Conservation (phyloP, 1,140 invertebrate species). For the Halyomorpha halys region DNA sequence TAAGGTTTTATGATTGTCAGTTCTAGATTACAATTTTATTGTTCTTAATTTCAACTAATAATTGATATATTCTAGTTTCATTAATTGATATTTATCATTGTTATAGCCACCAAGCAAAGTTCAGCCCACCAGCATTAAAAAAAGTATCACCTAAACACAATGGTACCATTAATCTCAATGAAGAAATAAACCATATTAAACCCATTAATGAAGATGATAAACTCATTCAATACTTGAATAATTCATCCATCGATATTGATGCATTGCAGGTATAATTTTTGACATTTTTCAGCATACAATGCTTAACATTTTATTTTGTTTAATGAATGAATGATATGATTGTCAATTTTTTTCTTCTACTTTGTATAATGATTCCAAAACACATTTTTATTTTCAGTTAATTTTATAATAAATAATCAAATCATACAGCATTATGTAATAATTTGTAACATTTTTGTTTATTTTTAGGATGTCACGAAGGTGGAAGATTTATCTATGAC, state of each 20-base stretch:
- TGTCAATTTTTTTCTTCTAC: no score
- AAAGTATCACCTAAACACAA: background rate
- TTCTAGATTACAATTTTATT: no score
- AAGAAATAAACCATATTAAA: background rate
- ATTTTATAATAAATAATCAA: no score
- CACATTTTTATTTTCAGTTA: no score
- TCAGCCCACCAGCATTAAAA: background rate
- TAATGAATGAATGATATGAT: no score
- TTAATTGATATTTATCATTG: no score
- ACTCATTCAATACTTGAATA: constrained; percentile 29
- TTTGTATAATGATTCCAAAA: no score
- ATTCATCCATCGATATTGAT: constrained; percentile 19
- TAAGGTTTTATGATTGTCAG: no score
- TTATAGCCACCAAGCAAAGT: background rate
- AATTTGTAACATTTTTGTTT: background rate
- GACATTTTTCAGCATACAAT: background rate
- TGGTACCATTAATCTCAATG: background rate
- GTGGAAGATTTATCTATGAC: no score
- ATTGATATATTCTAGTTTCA: no score
- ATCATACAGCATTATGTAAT: background rate
- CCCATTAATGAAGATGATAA: constrained; percentile 24
- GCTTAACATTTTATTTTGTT: no score
- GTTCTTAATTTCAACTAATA: no score
- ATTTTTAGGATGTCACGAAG: constrained; percentile 9
- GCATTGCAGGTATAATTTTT: constrained; percentile 15